Conservation (phyloP, 2,797 vertebrate species). For the Tragopan temminckii region DNA sequence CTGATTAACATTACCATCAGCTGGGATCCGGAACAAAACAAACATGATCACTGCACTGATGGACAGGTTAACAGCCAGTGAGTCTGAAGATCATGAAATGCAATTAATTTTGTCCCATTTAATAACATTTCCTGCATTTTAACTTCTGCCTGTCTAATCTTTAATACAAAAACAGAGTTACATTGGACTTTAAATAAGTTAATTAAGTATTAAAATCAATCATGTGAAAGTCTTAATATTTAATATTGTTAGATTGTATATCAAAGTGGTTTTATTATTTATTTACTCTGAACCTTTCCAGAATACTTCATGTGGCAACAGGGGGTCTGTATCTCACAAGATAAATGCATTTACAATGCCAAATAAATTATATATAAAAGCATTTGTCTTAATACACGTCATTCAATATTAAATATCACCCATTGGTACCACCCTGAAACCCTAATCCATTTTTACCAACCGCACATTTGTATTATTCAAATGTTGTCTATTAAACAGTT, state of each 20-base stretch:
- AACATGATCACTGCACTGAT: constrained; percentile 57
- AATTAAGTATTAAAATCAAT: constrained; percentile 96
- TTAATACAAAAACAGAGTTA: constrained; percentile 74
- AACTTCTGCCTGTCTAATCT: constrained; percentile 73
- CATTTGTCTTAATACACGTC: constrained; percentile 95
- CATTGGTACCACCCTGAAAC: constrained; percentile 84
- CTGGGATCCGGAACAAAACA: constrained; percentile 35
- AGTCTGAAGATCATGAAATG: constrained; percentile 51
- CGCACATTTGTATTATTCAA: constrained; percentile 81
- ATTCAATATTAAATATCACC: constrained; percentile 89
- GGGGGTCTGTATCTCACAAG: constrained; percentile 91
- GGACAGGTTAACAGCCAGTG: constrained; percentile 55
- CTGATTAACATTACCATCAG: constrained; percentile 37
- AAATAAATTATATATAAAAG: constrained; percentile 96
- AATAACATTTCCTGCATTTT: constrained; percentile 70
- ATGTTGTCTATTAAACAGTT: constrained; percentile 79
- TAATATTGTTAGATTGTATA: constrained; percentile 94
- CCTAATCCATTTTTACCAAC: constrained; percentile 82
- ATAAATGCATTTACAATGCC: constrained; percentile 89
- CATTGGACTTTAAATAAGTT: constrained; percentile 83
- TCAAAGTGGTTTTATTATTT: constrained; percentile 93
- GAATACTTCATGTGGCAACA: constrained; percentile 87
- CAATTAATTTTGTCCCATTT: constrained; percentile 73
- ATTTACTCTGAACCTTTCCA: constrained; percentile 91
- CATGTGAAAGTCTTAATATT: constrained; percentile 98